phyloP scores from a whole-genome alignment of 2,113 vertebrate genomes.

The Siphamia tubifer region DNA sequence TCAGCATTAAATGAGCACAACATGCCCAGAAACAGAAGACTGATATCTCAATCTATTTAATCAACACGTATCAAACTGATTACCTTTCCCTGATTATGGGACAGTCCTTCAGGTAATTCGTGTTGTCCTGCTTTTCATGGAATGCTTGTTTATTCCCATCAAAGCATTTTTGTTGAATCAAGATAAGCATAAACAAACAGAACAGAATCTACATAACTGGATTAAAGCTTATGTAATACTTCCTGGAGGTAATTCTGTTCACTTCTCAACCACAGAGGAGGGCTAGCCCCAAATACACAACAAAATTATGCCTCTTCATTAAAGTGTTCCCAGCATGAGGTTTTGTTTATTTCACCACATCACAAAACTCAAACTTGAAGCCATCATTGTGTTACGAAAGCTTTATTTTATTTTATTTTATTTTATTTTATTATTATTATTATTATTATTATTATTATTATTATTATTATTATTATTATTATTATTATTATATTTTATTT shows the following conservation, averaged over 20 bases:
- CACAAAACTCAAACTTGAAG: background rate
- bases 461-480: too few species aligned
- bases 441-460: too few species aligned
- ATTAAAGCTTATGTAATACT: constrained; percentile 11
- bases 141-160: constrained; percentile 20
- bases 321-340: too few species aligned
- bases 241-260: constrained; percentile 15
- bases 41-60: constrained; percentile 8
- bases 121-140: constrained; percentile 9
- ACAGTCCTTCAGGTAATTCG: constrained; percentile 18
- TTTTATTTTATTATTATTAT: too few species aligned
- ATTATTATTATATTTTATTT: too few species aligned
- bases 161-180: constrained; percentile 11
- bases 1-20: background rate
- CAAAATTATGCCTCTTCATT: too few species aligned
- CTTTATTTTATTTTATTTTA: too few species aligned
- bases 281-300: too few species aligned
- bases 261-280: background rate
- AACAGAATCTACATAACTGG: constrained; percentile 13
- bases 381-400: too few species aligned
- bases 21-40: background rate
- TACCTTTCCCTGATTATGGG: constrained; percentile 3
- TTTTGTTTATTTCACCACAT: too few species aligned
- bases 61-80: constrained; percentile 18
- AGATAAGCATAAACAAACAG: constrained; percentile 8